Conservation (phyloP, 2,797 vertebrate species). For the Enteromius thamalakanensis region DNA sequence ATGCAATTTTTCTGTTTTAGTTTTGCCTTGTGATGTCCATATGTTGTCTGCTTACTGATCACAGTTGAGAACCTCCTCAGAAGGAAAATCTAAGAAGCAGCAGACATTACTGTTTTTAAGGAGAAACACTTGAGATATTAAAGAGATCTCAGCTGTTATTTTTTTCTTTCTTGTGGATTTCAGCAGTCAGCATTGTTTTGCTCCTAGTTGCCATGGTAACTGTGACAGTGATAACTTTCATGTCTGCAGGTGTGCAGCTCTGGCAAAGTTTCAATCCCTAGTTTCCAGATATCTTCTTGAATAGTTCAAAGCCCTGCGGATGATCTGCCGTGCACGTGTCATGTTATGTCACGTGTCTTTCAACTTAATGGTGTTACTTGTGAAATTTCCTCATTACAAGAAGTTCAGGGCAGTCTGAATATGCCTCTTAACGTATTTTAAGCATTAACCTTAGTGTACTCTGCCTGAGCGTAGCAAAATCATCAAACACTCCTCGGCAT, state of each 20-base stretch:
- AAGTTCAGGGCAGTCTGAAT: neutral
- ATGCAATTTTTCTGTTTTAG: neutral
- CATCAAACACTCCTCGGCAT: constrained; percentile 19
- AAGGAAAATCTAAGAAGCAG: neutral
- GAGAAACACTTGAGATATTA: neutral
- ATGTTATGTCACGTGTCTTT: neutral
- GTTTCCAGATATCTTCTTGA: neutral
- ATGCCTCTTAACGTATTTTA: neutral
- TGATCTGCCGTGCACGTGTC: neutral
- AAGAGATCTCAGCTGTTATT: neutral
- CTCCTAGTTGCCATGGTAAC: neutral
- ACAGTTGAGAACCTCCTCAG: neutral
- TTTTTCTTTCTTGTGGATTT: neutral
- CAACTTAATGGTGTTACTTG: neutral
- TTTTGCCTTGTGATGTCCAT: neutral
- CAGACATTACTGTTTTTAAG: neutral
- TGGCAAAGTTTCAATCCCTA: neutral
- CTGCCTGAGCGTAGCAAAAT: neutral
- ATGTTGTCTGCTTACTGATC: neutral
- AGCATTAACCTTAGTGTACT: neutral
- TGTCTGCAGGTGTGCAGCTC: neutral
- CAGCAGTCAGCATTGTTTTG: neutral
- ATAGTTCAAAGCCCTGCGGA: neutral
- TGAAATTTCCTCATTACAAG: neutral
- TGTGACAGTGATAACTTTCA: neutral